These are phyloP conservation scores for Odontamblyopus lacepedii DNA, from an alignment of 2,797 vertebrate genomes.

Conservation along the genomic window DNA sequence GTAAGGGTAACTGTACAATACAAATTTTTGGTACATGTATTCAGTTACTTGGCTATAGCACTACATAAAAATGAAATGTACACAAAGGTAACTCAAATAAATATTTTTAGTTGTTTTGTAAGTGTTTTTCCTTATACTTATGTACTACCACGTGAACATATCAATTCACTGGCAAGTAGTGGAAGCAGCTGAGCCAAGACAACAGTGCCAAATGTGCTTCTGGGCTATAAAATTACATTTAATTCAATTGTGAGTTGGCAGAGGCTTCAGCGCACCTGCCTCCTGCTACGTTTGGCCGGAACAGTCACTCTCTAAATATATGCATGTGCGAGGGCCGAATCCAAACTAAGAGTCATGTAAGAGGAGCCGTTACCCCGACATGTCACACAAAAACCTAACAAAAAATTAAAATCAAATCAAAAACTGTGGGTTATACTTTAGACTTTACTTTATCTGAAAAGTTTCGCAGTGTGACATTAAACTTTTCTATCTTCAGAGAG, in stretches of 20 bases:
- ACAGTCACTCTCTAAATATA: conserved; percentile 1
- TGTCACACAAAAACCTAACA: not conserved
- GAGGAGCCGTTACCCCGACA: not conserved
- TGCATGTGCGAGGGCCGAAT: not conserved
- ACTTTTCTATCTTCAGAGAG: too few relatives aligned
- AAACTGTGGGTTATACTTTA: not conserved
- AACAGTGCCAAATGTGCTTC: conserved; percentile 9
- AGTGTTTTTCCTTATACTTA: not conserved
- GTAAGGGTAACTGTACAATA: too few relatives aligned
- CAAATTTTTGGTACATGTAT: too few relatives aligned
- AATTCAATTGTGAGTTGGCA: conserved; percentile 9
- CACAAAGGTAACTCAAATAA: too few relatives aligned
- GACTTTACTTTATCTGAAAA: too few relatives aligned
- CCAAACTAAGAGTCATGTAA: conserved; percentile 1
- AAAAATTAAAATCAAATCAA: not conserved
- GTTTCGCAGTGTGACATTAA: too few relatives aligned
- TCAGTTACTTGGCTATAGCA: too few relatives aligned
- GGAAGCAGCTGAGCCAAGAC: not conserved
- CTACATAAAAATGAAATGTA: too few relatives aligned
- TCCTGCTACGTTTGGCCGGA: not conserved
- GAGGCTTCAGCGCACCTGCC: conserved; percentile 1
- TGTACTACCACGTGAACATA: not conserved
- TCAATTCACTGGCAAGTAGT: not conserved
- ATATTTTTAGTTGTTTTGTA: too few relatives aligned
- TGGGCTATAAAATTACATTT: conserved; percentile 7